phyloP scores from a whole-genome alignment of 2,888 invertebrate species.

The Megalurothrips usitatus region DNA sequence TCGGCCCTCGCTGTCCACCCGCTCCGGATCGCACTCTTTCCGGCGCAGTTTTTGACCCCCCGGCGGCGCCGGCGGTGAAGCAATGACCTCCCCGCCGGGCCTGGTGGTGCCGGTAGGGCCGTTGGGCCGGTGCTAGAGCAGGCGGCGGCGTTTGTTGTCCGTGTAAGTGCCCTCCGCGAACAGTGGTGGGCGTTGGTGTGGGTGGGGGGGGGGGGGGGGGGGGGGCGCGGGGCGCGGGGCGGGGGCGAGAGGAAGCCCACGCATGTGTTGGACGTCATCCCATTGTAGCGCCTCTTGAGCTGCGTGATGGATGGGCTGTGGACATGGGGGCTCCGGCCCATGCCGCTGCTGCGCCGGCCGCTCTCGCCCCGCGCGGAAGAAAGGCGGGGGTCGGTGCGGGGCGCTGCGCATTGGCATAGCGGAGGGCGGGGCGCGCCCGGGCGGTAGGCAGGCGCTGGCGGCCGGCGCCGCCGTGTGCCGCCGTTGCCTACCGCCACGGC shows the following conservation, averaged over 20 bases:
- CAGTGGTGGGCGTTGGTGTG: background rate
- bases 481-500: background rate
- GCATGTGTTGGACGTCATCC: slow-evolving; percentile 6
- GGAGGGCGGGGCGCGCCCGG: background rate
- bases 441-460: background rate
- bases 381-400: too few relatives aligned
- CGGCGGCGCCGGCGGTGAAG: too few relatives aligned
- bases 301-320: background rate
- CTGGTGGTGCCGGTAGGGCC: too few relatives aligned
- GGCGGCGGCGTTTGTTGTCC: background rate
- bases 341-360: too few relatives aligned
- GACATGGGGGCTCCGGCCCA: too few relatives aligned
- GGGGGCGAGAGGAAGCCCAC: background rate
- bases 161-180: background rate
- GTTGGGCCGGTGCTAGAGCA: too few relatives aligned
- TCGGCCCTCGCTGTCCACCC: too few relatives aligned
- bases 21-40: too few relatives aligned
- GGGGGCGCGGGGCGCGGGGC: background rate
- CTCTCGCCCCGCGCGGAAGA: background rate
- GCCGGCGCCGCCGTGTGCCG: background rate
- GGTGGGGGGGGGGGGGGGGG: too few relatives aligned
- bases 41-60: too few relatives aligned
- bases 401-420: too few relatives aligned
- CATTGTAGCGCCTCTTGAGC: slow-evolving; percentile 11
- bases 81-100: too few relatives aligned